Percentiles rank a stretch among this genome's conserved stretches.
Evolutionary conservation across 1,140 invertebrate species (phyloP).

Genomic region (Drosophila kohkoa): DNA sequence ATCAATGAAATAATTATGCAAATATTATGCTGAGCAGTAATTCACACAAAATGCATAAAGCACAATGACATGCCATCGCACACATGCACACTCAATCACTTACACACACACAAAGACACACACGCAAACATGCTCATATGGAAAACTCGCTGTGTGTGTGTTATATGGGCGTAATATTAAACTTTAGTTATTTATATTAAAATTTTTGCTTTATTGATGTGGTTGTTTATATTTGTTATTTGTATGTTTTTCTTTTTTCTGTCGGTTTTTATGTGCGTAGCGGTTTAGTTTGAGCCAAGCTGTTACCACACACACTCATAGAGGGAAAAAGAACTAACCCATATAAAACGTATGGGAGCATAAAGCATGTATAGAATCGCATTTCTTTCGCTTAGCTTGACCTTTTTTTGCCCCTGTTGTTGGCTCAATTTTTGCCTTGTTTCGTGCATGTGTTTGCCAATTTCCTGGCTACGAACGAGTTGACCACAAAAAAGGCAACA

Average conservation of each 20-base stretch:
- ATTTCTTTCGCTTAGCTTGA: conserved; percentile 40
- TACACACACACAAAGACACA: neutral
- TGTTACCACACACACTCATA: conserved; percentile 31
- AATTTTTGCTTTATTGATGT: conserved; percentile 82
- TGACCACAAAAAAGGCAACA: conserved; percentile 76
- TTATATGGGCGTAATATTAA: conserved; percentile 61
- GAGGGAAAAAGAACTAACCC: conserved; percentile 15
- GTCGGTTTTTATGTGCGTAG: conserved; percentile 56
- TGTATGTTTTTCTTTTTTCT: conserved; percentile 33
- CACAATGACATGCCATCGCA: neutral
- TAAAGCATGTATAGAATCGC: conserved; percentile 29
- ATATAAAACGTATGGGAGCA: conserved; percentile 27
- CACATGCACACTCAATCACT: neutral
- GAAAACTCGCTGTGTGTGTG: neutral
- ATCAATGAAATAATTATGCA: conserved; percentile 66
- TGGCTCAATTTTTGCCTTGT: conserved; percentile 52
- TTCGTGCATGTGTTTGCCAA: conserved; percentile 74
- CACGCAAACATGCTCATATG: neutral
- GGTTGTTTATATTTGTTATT: conserved; percentile 55
- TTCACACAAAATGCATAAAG: conserved; percentile 30
- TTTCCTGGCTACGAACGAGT: conserved; percentile 79
- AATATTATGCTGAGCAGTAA: conserved; percentile 51
- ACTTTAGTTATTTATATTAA: conserved; percentile 83
- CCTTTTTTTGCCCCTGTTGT: conserved; percentile 51
- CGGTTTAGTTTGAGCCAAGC: conserved; percentile 61